A percentile compares a stretch with the other conserved stretches of the same genome.
phyloP scores from a whole-genome alignment of 2,113 vertebrate genomes.

The Lycaon pictus region DNA sequence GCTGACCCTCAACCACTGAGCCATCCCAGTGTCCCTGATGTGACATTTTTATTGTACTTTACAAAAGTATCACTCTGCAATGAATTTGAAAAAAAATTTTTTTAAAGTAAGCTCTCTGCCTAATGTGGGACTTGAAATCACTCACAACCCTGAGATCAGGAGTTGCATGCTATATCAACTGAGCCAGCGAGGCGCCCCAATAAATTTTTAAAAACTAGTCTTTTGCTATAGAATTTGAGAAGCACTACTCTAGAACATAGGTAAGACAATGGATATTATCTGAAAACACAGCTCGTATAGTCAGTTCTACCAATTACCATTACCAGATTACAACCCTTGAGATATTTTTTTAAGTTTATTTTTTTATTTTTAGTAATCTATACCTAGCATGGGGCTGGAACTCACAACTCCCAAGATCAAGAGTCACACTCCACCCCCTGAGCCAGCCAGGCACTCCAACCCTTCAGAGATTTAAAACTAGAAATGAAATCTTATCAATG shows the following conservation, averaged over 20 bases:
- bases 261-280: neutral
- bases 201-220: neutral
- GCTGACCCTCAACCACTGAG: too few species aligned
- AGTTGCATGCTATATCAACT: neutral
- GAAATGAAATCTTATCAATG: conserved; percentile 32
- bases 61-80: neutral
- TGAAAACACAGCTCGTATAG: neutral
- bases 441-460: neutral
- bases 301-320: neutral
- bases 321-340: neutral
- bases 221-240: neutral
- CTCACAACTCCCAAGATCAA: neutral
- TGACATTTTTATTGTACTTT: conserved; percentile 28
- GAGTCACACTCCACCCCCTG: neutral
- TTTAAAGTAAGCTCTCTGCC: neutral
- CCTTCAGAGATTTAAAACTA: conserved; percentile 47
- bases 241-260: neutral
- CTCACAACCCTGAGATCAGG: neutral
- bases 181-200: neutral
- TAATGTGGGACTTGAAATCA: neutral
- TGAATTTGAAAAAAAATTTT: neutral
- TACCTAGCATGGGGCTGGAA: neutral
- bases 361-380: neutral
- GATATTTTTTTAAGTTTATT: neutral
- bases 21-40: neutral